phyloP scores from a whole-genome alignment of 2,797 vertebrate genomes.

The Lerista edwardsae region DNA sequence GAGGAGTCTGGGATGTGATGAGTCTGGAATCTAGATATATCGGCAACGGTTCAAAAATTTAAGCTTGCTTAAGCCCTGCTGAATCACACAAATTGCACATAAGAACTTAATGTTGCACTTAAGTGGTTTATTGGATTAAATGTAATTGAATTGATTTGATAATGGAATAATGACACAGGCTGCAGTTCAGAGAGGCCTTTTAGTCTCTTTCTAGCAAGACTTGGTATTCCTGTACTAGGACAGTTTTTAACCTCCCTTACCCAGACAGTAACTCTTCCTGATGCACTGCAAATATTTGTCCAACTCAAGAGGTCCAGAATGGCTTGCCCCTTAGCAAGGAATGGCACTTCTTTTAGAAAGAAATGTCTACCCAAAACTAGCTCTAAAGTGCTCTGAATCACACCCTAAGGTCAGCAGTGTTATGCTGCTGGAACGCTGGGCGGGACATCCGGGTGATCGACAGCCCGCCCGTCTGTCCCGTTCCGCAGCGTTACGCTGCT shows the following conservation, averaged over 20 bases:
- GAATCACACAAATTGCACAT: neutral
- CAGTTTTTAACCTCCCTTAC: neutral
- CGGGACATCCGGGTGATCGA: too few relatives aligned
- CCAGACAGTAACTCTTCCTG: neutral
- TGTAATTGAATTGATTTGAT: neutral
- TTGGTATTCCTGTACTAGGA: neutral
- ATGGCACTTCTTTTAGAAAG: neutral
- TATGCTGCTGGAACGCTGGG: too few relatives aligned
- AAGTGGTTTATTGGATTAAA: constrained; percentile 5
- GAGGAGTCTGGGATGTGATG: neutral
- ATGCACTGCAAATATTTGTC: neutral
- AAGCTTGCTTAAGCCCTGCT: neutral
- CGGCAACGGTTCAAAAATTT: neutral
- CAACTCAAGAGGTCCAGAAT: too few relatives aligned
- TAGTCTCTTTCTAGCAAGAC: neutral
- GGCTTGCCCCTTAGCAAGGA: neutral
- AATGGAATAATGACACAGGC: neutral
- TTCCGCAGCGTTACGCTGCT: too few relatives aligned
- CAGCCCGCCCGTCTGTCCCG: too few relatives aligned
- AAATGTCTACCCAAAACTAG: neutral
- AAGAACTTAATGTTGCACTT: constrained; percentile 7
- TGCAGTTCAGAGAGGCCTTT: neutral
- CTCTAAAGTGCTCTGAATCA: neutral
- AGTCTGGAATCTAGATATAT: neutral
- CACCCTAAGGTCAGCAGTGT: too few relatives aligned